Percentiles rank a stretch among this genome's conserved stretches.
phyloP scores from a whole-genome alignment of 2,888 invertebrate genomes.

The Gymnoscelis rufifasciata region DNA sequence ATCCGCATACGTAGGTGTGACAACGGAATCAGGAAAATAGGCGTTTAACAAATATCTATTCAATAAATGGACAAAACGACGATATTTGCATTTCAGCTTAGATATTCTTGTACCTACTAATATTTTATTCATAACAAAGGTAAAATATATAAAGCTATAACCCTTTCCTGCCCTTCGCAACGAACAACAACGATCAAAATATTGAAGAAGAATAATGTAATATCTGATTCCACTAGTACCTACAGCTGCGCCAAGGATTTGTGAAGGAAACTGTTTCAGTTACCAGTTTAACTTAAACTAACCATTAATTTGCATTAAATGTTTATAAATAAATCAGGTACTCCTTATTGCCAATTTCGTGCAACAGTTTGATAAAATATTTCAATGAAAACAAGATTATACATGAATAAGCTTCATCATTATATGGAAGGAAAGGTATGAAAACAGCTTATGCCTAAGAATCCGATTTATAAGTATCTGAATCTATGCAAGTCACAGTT shows the following conservation, averaged over 20 bases:
- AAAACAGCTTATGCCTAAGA: constrained; percentile 4
- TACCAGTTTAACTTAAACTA: constrained; percentile 6
- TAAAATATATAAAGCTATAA: constrained; percentile 68
- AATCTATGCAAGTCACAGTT: constrained; percentile 29
- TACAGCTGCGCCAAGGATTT: constrained; percentile 45
- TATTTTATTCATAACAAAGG: constrained; percentile 55
- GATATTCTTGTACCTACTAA: constrained; percentile 52
- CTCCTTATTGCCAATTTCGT: constrained; percentile 9
- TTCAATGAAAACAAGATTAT: constrained; percentile 1
- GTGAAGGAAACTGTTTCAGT: constrained; percentile 34
- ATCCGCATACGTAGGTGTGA: constrained; percentile 39
- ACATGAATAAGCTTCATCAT: constrained; percentile 12
- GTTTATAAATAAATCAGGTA: constrained; percentile 16
- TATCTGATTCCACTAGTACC: constrained; percentile 50
- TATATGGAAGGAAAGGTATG: constrained; percentile 4
- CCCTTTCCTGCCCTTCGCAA: constrained; percentile 54
- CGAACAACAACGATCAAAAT: constrained; percentile 58
- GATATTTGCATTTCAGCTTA: constrained; percentile 43
- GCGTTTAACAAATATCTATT: constrained; percentile 27
- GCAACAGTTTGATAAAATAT: constrained; percentile 11
- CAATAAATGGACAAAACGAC: constrained; percentile 41
- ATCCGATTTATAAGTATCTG: constrained; percentile 12
- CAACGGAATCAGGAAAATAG: constrained; percentile 41
- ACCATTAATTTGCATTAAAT: constrained; percentile 2
- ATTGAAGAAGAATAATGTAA: constrained; percentile 43